Base-by-base conservation (phyloP, 2,888 invertebrate genomes). In the Iselma pallidipennis region DNA sequence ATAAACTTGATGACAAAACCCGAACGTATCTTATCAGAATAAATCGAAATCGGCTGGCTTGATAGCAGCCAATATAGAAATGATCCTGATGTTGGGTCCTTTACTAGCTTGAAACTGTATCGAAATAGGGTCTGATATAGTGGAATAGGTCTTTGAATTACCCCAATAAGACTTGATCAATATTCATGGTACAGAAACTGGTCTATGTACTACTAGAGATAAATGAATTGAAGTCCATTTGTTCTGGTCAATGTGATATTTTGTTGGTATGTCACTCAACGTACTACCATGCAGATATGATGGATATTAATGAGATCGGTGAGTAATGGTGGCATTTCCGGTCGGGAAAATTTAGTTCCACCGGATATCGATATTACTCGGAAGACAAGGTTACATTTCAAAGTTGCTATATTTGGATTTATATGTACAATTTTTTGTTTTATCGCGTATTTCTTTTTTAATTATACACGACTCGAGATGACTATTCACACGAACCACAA, bases 221-320 rank as follows among this genome's bases (percentile, higher is more conserved):
- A 71, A 71, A 69, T 71, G 70, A 67, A 71, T 71, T 68, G 68
- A 61, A 68, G 64, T 70, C 69, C 69, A 71, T 71, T 69, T 71
- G 64, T 70, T 69, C 64, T 63, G 45, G 2, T 23, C 45, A 45
- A 45, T 45, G 21, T 45, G 45, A 23, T 10, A 45, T 21, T 21
- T 23, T 12, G 45, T 23, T 31, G 31, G 28, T 31, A 23, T 12
- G 33, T 14, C 16, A 45, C n/a, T 14, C 2, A 10, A 5, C 14
- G 6, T 14, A 37, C 16, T 37, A n/a, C 1, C 7, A n/a, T 45
- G 45, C 12, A 45, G 4, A 45, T 45, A 45, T 45, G 23, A 45
- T 45, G 23, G 45, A 45, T 23, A 52, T 31, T 12, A 28, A 23
- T 31, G 52, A 23, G 52, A 14, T 33, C 23, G 19, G 23, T 23